Evolutionary conservation across 2,113 vertebrate genomes (phyloP), one percentile per base, ranked within the genome.

Genomic region (Nycticryphes semicollaris): DNA sequence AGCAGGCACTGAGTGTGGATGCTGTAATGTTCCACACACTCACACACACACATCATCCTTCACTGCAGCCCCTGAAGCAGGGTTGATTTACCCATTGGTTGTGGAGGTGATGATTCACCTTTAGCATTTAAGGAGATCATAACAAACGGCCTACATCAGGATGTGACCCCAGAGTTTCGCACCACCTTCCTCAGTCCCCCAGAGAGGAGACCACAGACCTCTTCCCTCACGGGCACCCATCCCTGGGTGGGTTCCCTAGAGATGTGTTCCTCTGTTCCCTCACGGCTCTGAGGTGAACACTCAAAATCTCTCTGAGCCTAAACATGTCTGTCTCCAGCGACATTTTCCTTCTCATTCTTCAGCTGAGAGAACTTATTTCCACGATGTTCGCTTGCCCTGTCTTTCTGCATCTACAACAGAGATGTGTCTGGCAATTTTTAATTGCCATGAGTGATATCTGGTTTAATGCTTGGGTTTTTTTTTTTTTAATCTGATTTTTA

Each of bases 131-230:
- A 79, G 30, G 57, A 56, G 25, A 68, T 41, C 20, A 14, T 0
- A 0, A 23, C 33, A 78, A 45, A 27, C 2, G 0, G 21, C 50
- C 50, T 56, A 21, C 6, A 2, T 39, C 43, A 39, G 20, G 17
- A 66, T 62, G 20, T 0, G 1, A 78, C 14, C 41, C 33, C 37
- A 24, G 45, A 72, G 7, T 54, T 86, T 64, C 1, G 0, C 12
- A 6, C 8, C 21, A 9, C 37, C 12, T 51, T 59, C 33, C 37
- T 64, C 25, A 21, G 37, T 25, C 25, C 10, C 8, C 22, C 13
- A 18, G 66, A 60, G 53, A 39, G 14, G 22, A n/a, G 9, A 18
- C 19, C 51, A 35, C 22, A 68, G 27, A 17, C 39, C 35, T 48
- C 12, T 53, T 79, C 62, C 14, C 6, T 53, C 20, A 31, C 0